A percentile compares a stretch with the other conserved stretches of the same genome.
These are phyloP conservation scores for Tillus elongatus DNA, from an alignment of 2,888 invertebrate genomes.

Conservation along the genomic window DNA sequence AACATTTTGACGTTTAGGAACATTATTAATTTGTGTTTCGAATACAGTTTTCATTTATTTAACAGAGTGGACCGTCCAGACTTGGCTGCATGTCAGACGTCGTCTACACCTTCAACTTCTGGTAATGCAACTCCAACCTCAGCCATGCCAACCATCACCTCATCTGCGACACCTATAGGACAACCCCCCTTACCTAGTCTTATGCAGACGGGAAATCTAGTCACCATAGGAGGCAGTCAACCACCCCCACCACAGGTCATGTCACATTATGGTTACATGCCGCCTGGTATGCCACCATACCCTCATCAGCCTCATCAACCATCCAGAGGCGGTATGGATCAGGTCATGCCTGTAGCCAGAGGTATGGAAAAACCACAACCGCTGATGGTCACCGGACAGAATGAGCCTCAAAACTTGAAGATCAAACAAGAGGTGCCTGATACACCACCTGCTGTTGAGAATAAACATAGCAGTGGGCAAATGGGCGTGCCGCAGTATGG, in stretches of 20 bases:
- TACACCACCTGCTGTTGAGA: slow-evolving; percentile 35
- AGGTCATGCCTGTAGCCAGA: too few species aligned
- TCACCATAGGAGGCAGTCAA: slow-evolving; percentile 50
- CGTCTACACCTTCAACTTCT: slow-evolving; percentile 33
- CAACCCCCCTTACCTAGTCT: slow-evolving; percentile 50
- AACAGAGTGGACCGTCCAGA: slow-evolving; percentile 10
- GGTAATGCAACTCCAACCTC: slow-evolving; percentile 40
- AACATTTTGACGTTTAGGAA: too few species aligned
- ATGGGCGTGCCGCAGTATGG: slow-evolving; percentile 9
- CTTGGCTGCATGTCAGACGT: not conserved
- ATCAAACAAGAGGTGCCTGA: slow-evolving; percentile 59
- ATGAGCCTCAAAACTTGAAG: slow-evolving; percentile 63
- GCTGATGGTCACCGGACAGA: slow-evolving; percentile 32
- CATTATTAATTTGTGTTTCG: too few species aligned
- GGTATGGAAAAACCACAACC: slow-evolving; percentile 16
- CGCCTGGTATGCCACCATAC: slow-evolving; percentile 46
- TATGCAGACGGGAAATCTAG: slow-evolving; percentile 51
- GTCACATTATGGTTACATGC: slow-evolving; percentile 55
- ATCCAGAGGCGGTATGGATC: too few species aligned
- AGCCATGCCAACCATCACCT: too few species aligned
- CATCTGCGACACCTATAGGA: slow-evolving; percentile 38
- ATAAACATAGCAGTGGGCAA: slow-evolving; percentile 20
- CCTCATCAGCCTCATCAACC: not conserved
- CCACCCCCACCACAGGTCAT: slow-evolving; percentile 40
- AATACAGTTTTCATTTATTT: too few species aligned